Conservation (phyloP, 2,888 invertebrate genomes). For the Heliconius ethilla region DNA sequence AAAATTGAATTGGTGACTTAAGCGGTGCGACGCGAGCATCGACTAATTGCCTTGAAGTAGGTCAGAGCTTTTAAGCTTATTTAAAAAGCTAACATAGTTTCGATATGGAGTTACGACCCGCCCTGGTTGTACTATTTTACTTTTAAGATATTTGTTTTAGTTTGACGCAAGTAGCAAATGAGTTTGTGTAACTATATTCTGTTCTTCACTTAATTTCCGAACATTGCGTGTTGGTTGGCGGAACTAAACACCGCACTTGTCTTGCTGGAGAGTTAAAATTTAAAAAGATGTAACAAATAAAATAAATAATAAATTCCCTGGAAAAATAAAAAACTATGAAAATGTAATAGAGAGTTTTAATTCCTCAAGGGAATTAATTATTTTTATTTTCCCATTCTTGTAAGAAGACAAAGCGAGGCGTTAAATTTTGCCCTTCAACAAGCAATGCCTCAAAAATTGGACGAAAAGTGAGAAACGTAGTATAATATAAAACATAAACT, state of each 20-base stretch:
- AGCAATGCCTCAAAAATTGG: too few relatives aligned
- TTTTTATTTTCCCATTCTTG: too few relatives aligned
- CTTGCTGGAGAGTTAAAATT: neutral
- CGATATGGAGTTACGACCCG: slow-evolving; percentile 18
- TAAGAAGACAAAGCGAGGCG: too few relatives aligned
- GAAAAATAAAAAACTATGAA: too few relatives aligned
- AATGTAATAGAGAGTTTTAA: too few relatives aligned
- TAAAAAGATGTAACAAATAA: neutral
- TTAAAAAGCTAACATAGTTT: slow-evolving; percentile 27
- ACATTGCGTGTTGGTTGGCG: neutral
- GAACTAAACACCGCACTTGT: neutral
- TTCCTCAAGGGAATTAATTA: too few relatives aligned
- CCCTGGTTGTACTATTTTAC: slow-evolving; percentile 3
- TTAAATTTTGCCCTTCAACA: too few relatives aligned
- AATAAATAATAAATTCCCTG: neutral
- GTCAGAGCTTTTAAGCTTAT: slow-evolving; percentile 25
- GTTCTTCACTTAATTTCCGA: too few relatives aligned
- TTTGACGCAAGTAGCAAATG: neutral
- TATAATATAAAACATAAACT: too few relatives aligned
- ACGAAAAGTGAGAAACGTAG: too few relatives aligned
- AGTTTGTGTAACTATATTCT: too few relatives aligned
- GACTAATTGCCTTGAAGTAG: slow-evolving; percentile 23
- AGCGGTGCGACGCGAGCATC: slow-evolving; percentile 21
- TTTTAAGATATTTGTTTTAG: neutral
- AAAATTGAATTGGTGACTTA: slow-evolving; percentile 26